Base-by-base conservation (phyloP, 2,888 invertebrate species). In the Amaurobius ferox region DNA sequence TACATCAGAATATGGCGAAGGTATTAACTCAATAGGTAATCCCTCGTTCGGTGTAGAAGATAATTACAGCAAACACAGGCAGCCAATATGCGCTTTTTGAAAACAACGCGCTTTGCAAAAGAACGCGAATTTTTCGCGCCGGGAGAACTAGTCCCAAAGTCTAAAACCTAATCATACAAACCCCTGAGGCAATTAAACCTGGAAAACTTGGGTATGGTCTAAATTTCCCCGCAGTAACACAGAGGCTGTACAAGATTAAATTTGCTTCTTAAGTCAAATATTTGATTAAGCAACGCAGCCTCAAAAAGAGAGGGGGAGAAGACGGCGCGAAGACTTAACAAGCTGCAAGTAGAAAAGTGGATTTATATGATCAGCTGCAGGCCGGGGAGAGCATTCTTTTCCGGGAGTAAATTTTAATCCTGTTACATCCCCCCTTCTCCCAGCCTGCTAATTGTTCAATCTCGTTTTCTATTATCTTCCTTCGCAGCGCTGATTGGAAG, bases 191-290 rank as follows among this genome's bases (percentile, higher is more conserved):
- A 85, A 85, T 85, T 85, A 85, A 85, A 85, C 77, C 77, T 64
- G 48, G 72, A 85, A 83, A 76, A 83, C 77, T 72, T 77, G 77
- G 83, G 83, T 85, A 77, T 85, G 83, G 83, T 85, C 83, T 85
- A 77, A 85, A 85, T 85, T 77, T 85, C 83, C 83, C 83, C 83
- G 66, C 83, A 85, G 83, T 77, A 85, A 67, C 81, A 62, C 74
- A 61, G 55, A 71, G 26, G 30, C 66, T 48, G 77, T 62, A 39
- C 83, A 68, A 85, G 71, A 85, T 85, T 85, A 85, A 85, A 85
- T 85, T 85, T 85, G 83, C 80, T 85, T 83, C 83, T 83, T 85
- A 85, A 85, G 83, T 85, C 83, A 85, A 85, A 85, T 85, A 85
- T 85, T 85, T 85, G 83, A 85, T 85, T 85, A 85, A 85, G 83